Percentiles rank a stretch among this genome's conserved stretches.
Evolutionary conservation across 2,888 invertebrate species (phyloP).

Genomic region (Temnothorax unifasciatus): DNA sequence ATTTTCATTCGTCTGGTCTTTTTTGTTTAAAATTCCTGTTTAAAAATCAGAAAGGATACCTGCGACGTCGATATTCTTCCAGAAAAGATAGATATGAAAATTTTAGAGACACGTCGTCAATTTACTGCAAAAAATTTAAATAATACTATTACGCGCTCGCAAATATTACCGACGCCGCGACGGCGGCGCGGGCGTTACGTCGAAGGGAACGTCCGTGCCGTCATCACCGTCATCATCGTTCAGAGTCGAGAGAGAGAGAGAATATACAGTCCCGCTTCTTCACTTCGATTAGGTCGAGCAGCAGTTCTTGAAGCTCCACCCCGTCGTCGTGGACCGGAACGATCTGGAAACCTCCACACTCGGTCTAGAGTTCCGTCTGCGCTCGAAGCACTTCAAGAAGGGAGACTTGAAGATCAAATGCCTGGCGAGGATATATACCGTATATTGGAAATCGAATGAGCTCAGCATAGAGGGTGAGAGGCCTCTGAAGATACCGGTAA

Average conservation of each 20-base stretch:
- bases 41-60: neutral
- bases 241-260: neutral
- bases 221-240: constrained; percentile 10
- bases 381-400: constrained; percentile 93
- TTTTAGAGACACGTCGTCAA: neutral
- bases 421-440: constrained; percentile 94
- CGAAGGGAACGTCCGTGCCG: neutral
- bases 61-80: neutral
- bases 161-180: neutral
- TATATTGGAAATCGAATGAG: constrained; percentile 95
- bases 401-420: constrained; percentile 96
- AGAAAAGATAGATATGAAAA: constrained; percentile 7
- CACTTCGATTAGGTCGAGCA: constrained; percentile 84
- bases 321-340: constrained; percentile 87
- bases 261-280: constrained; percentile 36
- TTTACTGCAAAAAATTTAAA: neutral
- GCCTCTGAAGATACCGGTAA: constrained; percentile 90
- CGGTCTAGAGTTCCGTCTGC: constrained; percentile 93
- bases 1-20: neutral
- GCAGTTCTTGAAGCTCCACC: constrained; percentile 86
- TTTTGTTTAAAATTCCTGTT: neutral
- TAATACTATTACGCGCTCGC: neutral
- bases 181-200: no score
- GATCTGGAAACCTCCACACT: constrained; percentile 93
- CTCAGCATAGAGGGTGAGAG: constrained; percentile 94